Evolutionary conservation across 2,797 vertebrate genomes (phyloP).

Genomic region (Coregonus ussuriensis): DNA sequence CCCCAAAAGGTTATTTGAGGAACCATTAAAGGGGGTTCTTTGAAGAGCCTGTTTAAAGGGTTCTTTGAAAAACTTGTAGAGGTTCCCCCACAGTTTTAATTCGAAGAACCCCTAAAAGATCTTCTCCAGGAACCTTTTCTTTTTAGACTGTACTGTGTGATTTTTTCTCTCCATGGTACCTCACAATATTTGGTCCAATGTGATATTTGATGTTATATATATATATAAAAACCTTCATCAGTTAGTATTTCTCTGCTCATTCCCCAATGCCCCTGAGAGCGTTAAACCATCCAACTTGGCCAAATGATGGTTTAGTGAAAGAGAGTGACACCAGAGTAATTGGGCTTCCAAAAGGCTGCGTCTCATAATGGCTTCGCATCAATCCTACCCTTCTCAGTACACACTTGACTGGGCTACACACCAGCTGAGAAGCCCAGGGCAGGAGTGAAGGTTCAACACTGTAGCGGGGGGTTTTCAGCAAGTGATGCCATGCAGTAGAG

Average conservation of each 20-base stretch:
- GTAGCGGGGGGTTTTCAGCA: background rate
- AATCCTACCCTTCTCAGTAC: slow-evolving; percentile 24
- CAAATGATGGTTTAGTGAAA: slow-evolving; percentile 12
- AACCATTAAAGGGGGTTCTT: too few relatives aligned
- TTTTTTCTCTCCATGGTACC: background rate
- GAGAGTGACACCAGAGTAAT: slow-evolving; percentile 38
- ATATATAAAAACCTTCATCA: background rate
- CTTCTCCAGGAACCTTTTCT: too few relatives aligned
- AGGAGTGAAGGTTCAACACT: background rate
- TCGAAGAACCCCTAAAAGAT: too few relatives aligned
- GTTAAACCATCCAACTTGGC: background rate
- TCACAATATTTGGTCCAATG: background rate
- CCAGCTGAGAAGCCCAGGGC: slow-evolving; percentile 27
- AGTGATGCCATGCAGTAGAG: background rate
- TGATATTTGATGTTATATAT: background rate
- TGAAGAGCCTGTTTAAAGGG: too few relatives aligned
- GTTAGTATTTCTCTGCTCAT: background rate
- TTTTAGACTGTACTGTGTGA: background rate
- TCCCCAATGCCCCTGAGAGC: background rate
- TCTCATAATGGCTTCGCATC: slow-evolving; percentile 46
- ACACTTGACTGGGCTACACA: slow-evolving; percentile 44
- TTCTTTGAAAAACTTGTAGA: too few relatives aligned
- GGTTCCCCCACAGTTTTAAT: too few relatives aligned
- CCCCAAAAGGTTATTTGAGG: too few relatives aligned
- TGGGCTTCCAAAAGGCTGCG: slow-evolving; percentile 29